These are phyloP conservation scores for Arenaria interpres DNA, from an alignment of 2,113 vertebrate genomes.

Conservation along the genomic window DNA sequence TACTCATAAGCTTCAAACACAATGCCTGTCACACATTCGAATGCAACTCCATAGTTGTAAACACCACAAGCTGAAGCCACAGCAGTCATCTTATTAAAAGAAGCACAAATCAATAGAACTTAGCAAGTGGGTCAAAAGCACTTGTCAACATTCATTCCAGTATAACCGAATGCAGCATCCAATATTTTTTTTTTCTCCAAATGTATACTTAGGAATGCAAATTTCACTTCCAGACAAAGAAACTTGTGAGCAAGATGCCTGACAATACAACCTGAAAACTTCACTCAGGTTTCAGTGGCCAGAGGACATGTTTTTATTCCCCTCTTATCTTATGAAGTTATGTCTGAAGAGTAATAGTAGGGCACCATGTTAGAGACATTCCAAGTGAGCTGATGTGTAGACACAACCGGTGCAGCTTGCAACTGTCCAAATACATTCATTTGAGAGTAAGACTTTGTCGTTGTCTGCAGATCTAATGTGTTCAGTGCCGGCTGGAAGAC, in stretches of 20 bases:
- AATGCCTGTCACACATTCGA: background rate
- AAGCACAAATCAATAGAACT: background rate
- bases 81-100: slow-evolving; percentile 2
- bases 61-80: background rate
- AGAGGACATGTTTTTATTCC: background rate
- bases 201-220: background rate
- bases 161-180: background rate
- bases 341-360: background rate
- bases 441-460: background rate
- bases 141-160: background rate
- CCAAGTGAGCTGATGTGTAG: background rate
- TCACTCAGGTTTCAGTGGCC: background rate
- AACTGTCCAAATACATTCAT: background rate
- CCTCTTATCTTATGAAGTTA: background rate
- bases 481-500: background rate
- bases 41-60: background rate
- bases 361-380: background rate
- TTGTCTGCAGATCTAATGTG: background rate
- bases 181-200: background rate
- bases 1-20: background rate
- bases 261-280: background rate
- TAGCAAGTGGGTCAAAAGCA: slow-evolving; percentile 1
- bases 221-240: background rate
- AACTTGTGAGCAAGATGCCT: background rate
- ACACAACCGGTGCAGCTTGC: background rate